Conservation (phyloP, 1,140 invertebrate species). For the Trigoniulus corallinus region DNA sequence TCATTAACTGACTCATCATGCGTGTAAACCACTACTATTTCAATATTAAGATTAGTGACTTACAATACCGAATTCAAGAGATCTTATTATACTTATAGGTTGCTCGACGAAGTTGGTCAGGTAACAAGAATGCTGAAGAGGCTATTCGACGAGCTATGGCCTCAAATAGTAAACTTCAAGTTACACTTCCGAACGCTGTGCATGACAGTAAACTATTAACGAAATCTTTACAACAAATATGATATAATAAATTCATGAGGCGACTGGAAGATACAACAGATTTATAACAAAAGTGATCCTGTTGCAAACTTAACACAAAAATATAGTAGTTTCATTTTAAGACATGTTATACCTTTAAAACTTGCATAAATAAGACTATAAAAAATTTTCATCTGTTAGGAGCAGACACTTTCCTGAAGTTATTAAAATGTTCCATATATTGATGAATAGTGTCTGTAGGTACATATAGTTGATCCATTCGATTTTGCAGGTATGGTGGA, state of each 20-base stretch:
- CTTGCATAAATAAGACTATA: no score
- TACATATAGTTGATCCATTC: constrained; percentile 66
- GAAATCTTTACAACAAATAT: not conserved
- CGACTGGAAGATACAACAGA: no score
- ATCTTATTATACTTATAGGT: constrained; percentile 6
- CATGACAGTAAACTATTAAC: constrained; percentile 5
- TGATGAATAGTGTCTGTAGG: constrained; percentile 76
- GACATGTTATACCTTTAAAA: no score
- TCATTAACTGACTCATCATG: no score
- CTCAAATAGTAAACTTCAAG: constrained; percentile 27
- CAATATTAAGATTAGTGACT: no score
- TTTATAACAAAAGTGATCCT: no score
- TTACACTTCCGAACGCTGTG: constrained; percentile 33
- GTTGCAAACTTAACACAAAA: no score
- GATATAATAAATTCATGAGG: no score
- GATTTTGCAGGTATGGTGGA: constrained; percentile 41
- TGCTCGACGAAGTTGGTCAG: constrained; percentile 23
- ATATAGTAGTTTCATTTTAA: no score
- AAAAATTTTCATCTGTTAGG: constrained; percentile 14
- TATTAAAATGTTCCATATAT: constrained; percentile 86
- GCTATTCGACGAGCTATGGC: constrained; percentile 35
- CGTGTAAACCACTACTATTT: no score
- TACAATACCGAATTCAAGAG: no score
- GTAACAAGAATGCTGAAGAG: constrained; percentile 33
- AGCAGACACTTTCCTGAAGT: constrained; percentile 56